Evolutionary conservation across 2,797 vertebrate species (phyloP), one percentile per base, ranked within the genome.

Genomic region (Micropoecilia bifurca): DNA sequence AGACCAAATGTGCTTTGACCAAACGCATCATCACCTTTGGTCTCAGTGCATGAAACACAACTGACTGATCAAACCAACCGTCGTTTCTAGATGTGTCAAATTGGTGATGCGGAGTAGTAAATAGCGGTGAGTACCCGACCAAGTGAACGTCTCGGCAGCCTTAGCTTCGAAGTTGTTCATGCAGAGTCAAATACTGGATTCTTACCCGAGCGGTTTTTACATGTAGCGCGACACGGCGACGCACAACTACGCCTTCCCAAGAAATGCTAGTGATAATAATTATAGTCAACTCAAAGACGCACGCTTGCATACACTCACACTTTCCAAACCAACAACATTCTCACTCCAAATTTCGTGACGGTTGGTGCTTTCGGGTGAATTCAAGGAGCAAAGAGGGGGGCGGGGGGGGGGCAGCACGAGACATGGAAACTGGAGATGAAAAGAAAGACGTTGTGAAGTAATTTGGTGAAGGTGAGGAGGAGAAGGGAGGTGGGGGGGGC

Each of bases 31-130:
- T 84, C 85, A 88, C 80, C 85, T 92, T 93, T 92, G 89, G 92
- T 89, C 88, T 94, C 90, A 91, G 90, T 93, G 91, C 92, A 91
- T 86, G 80, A 92, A 87, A 92, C 85, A 86, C 83, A 79, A 87
- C 87, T 71, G 88, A 83, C 75, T 77, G 77, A 83, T 80, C 71
- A 57, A 82, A 74, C 71, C 61, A 80, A 43, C 72, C 53, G 36
- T 79, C 81, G 6, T 85, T 88, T 88, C 81, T 78, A 80, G 78
- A 79, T 47, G 80, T 85, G 77, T 88, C 61, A 76, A 86, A 87
- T 91, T 74, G 71, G 45, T 85, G 89, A 88, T 83, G 76, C 88
- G 89, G 84, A 90, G 78, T 83, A 85, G 78, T 83, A 85, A 76
- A 72, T 39, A 48, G 7, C 33, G 48, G 53, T 80, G 76, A 36